Evolutionary conservation across 2,113 vertebrate species (phyloP).

Genomic region (Chaetura pelagica): DNA sequence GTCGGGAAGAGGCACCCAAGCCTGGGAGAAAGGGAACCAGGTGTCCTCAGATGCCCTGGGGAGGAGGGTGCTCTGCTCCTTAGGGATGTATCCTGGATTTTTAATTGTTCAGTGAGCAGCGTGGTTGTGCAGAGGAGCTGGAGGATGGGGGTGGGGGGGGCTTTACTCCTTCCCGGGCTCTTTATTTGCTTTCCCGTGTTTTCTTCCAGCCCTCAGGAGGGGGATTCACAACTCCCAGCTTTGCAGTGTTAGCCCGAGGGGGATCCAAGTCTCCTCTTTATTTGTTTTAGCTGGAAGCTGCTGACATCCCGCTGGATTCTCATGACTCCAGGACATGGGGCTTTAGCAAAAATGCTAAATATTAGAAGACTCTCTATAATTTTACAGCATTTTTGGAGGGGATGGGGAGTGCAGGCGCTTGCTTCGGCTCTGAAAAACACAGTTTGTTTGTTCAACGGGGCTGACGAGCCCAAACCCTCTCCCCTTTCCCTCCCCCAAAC

Average conservation of each 20-base stretch:
- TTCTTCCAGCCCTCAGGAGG: background rate
- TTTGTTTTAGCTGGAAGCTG: slow-evolving; percentile 63
- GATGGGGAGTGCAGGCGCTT: background rate
- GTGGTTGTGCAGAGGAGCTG: fast-evolving
- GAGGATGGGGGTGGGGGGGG: fast-evolving
- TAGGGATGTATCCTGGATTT: fast-evolving
- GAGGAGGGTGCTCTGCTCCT: background rate
- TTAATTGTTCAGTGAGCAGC: fast-evolving
- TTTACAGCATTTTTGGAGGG: background rate
- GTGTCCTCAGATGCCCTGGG: background rate
- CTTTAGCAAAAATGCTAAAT: slow-evolving; percentile 54
- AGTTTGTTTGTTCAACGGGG: slow-evolving; percentile 19
- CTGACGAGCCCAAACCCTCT: background rate
- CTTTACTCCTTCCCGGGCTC: background rate
- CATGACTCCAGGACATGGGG: slow-evolving; percentile 60
- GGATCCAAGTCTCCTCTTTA: slow-evolving; percentile 27
- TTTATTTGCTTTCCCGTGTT: background rate
- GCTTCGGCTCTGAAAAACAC: background rate
- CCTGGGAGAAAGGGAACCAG: background rate
- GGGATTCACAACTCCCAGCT: background rate
- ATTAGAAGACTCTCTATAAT: background rate
- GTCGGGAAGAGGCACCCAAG: background rate
- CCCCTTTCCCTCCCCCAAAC: background rate
- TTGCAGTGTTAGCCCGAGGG: background rate
- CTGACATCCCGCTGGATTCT: slow-evolving; percentile 46